These are phyloP conservation scores for Gobio occitaniae DNA, from an alignment of 2,797 vertebrate species.

Conservation along the genomic window DNA sequence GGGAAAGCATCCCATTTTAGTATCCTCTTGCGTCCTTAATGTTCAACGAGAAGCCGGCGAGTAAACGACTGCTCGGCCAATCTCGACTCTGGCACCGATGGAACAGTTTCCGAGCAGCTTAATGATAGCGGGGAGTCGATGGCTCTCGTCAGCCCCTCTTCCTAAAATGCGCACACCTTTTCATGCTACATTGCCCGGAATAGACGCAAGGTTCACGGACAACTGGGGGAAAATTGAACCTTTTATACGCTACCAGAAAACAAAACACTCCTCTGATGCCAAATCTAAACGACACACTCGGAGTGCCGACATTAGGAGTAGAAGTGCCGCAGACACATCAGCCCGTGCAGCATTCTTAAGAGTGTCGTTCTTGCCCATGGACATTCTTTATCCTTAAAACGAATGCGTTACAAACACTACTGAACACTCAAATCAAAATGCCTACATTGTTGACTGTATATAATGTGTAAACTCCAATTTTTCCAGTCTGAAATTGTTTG, in stretches of 20 bases:
- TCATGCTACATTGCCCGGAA: slow-evolving; percentile 82
- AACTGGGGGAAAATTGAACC: slow-evolving; percentile 68
- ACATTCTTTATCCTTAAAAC: slow-evolving; percentile 17
- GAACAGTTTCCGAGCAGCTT: slow-evolving; percentile 79
- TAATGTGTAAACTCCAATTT: background rate
- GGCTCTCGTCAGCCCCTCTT: slow-evolving; percentile 59
- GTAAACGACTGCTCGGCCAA: slow-evolving; percentile 69
- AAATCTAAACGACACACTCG: slow-evolving; percentile 44
- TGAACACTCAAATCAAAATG: background rate
- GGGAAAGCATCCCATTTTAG: slow-evolving; percentile 77
- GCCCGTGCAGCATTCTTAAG: background rate
- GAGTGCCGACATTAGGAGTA: slow-evolving; percentile 27
- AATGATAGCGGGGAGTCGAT: slow-evolving; percentile 80
- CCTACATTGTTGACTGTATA: background rate
- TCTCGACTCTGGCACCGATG: slow-evolving; percentile 63
- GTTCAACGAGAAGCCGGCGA: slow-evolving; percentile 78
- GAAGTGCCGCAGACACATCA: slow-evolving; percentile 27
- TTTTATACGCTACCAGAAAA: slow-evolving; percentile 52
- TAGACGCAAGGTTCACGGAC: slow-evolving; percentile 77
- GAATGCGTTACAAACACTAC: background rate
- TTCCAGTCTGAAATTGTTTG: background rate
- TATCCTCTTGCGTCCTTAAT: slow-evolving; percentile 83
- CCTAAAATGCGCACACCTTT: slow-evolving; percentile 75
- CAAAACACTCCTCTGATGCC: slow-evolving; percentile 52
- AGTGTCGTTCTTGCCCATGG: background rate